These are phyloP conservation scores for Litocranius walleri DNA, from an alignment of 2,113 vertebrate species.

Conservation along the genomic window DNA sequence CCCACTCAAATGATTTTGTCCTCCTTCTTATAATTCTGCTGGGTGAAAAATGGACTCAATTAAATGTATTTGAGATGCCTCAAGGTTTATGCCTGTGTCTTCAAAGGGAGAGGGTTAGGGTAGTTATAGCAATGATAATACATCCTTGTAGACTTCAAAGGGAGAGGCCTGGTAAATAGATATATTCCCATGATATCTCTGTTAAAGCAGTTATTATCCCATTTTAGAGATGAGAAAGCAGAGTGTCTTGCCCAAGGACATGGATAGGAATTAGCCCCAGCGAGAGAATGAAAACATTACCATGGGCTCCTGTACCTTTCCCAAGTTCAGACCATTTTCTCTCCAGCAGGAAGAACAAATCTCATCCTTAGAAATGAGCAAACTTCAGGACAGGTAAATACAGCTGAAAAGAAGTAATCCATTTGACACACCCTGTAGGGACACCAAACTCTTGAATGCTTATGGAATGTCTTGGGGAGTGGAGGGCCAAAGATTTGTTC, in stretches of 20 bases:
- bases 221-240: slow-evolving; percentile 48
- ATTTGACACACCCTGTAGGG: neutral
- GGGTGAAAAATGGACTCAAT: slow-evolving; percentile 69
- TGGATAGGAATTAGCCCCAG: neutral
- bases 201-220: slow-evolving; percentile 45
- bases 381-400: neutral
- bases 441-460: neutral
- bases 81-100: slow-evolving; percentile 65
- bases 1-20: slow-evolving; percentile 21
- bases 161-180: neutral
- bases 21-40: slow-evolving; percentile 37
- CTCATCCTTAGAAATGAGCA: neutral
- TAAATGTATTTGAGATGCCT: slow-evolving; percentile 73
- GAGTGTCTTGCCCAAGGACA: neutral
- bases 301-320: neutral
- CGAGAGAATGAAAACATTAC: slow-evolving; percentile 23
- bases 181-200: slow-evolving; percentile 13
- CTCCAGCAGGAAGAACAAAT: neutral
- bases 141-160: slow-evolving; percentile 56
- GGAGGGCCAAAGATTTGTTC: neutral
- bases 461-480: neutral
- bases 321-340: neutral
- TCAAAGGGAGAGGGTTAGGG: slow-evolving; percentile 68
- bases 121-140: slow-evolving; percentile 47
- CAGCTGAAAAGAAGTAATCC: neutral